Evolutionary conservation across 2,888 invertebrate genomes (phyloP), one percentile per base, ranked within the genome.

Genomic region (Erebia epiphron): DNA sequence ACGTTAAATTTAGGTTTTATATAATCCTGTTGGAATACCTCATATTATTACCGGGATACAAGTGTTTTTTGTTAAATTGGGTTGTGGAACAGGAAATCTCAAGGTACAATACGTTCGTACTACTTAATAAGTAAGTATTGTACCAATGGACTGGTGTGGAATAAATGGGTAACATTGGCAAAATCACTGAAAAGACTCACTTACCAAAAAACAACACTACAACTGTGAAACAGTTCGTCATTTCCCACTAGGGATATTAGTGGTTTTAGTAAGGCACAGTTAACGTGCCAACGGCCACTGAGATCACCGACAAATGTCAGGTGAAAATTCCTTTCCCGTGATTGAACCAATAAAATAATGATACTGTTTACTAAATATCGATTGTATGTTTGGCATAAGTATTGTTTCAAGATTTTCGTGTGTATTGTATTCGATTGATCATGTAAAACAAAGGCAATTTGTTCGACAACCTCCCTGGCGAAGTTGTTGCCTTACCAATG

Each of bases 201-300:
- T 76, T 64, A 79, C 79, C 76, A 1, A 75, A 68, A 60, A 61
- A 74, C 16, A 79, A 54, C 16, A 76, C 63, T 58, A 69, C 63
- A 49, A 68, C n/a, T 56, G 74, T 67, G 64, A 75, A 69, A 61
- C 69, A 73, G 26, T 56, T 75, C 52, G 26, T 43, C 75, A 77
- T 76, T 43, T 57, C 57, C 43, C 46, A 13, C 61, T 18, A 18
- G 11, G 41, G 16, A 9, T 61, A 18, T 60, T 13, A 43, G 9
- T 16, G 10, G 16, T 13, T 43, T 43, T 5, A 18, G 35, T 21
- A n/a, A 0, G 11, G 11, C 21, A 4, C 16, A 8, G 5, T 18
- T 13, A 49, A 14, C 65, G 63, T 65, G 63, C 35, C 61, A 56
- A 10, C 52, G 21, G 14, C 26, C 58, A 56, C 68, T 50, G 64